phyloP scores from a whole-genome alignment of 2,797 vertebrate genomes.

The Chaenodraco wilsoni region DNA sequence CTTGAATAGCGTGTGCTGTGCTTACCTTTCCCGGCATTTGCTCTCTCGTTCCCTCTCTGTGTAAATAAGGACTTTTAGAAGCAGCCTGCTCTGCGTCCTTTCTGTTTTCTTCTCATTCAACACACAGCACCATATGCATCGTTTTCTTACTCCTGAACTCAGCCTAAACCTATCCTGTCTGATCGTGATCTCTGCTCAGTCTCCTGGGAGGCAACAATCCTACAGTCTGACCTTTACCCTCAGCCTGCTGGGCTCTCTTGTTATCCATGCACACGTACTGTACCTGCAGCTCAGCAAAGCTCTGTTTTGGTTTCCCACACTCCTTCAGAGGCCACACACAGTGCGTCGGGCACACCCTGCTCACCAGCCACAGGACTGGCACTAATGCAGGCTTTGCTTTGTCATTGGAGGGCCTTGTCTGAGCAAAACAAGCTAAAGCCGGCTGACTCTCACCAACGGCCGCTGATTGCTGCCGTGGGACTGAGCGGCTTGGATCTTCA shows the following conservation, averaged over 20 bases:
- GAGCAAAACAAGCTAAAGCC: slow-evolving; percentile 58
- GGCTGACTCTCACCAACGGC: slow-evolving; percentile 51
- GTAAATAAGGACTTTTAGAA: slow-evolving; percentile 37
- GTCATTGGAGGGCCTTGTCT: slow-evolving; percentile 58
- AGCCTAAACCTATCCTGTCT: neutral
- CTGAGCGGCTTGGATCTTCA: slow-evolving; percentile 21
- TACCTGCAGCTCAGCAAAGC: slow-evolving; percentile 29
- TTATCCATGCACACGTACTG: slow-evolving; percentile 13
- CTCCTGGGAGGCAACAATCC: neutral
- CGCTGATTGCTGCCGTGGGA: slow-evolving; percentile 49
- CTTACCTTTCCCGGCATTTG: neutral
- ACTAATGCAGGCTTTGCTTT: slow-evolving; percentile 68
- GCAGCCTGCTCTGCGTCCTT: neutral
- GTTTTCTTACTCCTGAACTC: neutral
- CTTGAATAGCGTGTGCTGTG: slow-evolving; percentile 24
- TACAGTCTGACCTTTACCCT: slow-evolving; percentile 16
- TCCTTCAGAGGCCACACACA: slow-evolving; percentile 56
- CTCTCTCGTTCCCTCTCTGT: neutral
- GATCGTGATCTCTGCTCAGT: neutral
- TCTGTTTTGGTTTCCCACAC: slow-evolving; percentile 36
- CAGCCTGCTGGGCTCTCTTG: slow-evolving; percentile 9
- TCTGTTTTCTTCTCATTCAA: neutral
- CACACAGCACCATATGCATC: neutral
- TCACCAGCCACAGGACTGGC: slow-evolving; percentile 49
- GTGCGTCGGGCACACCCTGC: slow-evolving; percentile 25